These are phyloP conservation scores for Lichenostomus cassidix DNA, from an alignment of 2,113 vertebrate species.

Conservation along the genomic window DNA sequence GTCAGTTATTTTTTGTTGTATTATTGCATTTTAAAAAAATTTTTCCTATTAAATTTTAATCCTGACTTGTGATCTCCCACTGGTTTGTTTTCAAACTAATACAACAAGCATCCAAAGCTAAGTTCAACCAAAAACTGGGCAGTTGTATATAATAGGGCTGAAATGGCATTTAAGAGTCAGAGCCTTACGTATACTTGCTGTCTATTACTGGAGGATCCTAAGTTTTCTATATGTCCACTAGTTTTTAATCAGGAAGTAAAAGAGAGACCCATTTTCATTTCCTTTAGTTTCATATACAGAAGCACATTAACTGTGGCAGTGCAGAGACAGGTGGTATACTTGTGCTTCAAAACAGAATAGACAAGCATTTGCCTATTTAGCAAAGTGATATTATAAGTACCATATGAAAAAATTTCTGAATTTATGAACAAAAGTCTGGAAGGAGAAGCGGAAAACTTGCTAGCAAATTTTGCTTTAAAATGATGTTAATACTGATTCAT, in stretches of 20 bases:
- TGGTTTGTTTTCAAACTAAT: too few species aligned
- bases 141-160: not conserved
- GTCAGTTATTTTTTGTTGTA: too few species aligned
- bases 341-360: not conserved
- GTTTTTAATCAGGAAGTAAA: not conserved
- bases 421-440: not conserved
- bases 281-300: not conserved
- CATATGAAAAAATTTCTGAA: not conserved
- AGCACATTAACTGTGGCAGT: not conserved
- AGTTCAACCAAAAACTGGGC: not conserved
- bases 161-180: not conserved
- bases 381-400: not conserved
- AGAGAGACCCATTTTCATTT: not conserved
- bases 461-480: not conserved
- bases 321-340: not conserved
- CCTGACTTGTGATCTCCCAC: too few species aligned
- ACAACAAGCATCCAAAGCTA: not conserved
- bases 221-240: not conserved
- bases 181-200: not conserved
- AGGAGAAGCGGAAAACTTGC: not conserved
- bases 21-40: too few species aligned
- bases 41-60: too few species aligned
- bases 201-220: not conserved
- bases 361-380: not conserved
- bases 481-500: not conserved